Conservation (phyloP, 2,113 vertebrate species). For the Naja naja region DNA sequence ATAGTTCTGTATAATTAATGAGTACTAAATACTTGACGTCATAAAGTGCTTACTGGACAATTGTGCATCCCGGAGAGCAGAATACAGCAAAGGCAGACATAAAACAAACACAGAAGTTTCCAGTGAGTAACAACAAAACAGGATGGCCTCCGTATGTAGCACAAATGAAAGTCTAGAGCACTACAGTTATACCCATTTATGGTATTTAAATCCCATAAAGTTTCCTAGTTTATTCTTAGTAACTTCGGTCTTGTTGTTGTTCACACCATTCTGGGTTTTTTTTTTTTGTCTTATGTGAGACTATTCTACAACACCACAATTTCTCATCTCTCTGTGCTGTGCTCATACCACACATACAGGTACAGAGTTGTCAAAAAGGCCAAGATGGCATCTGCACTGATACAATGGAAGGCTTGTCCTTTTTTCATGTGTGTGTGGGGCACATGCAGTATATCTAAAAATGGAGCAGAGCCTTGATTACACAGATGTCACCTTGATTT, state of each 20-base stretch:
- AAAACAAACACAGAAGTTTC: background rate
- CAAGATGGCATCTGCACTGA: background rate
- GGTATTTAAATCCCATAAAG: background rate
- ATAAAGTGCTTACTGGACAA: background rate
- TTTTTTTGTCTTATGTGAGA: background rate
- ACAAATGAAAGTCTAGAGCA: background rate
- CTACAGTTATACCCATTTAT: background rate
- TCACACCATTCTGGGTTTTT: background rate
- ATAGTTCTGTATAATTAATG: background rate
- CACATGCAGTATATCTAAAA: background rate
- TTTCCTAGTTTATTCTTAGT: background rate
- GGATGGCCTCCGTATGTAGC: background rate
- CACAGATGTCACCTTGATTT: background rate
- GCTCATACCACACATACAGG: background rate
- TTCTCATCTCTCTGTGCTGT: background rate
- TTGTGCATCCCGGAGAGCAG: too few species aligned
- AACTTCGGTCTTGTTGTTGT: background rate
- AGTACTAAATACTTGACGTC: accelerated
- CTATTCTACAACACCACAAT: background rate
- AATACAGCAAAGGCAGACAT: background rate
- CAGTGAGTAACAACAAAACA: background rate
- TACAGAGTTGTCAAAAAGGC: background rate
- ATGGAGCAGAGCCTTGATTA: background rate
- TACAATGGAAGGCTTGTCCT: background rate
- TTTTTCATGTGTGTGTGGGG: background rate